Conservation (phyloP, 2,888 invertebrate genomes). For the Phortica magna region DNA sequence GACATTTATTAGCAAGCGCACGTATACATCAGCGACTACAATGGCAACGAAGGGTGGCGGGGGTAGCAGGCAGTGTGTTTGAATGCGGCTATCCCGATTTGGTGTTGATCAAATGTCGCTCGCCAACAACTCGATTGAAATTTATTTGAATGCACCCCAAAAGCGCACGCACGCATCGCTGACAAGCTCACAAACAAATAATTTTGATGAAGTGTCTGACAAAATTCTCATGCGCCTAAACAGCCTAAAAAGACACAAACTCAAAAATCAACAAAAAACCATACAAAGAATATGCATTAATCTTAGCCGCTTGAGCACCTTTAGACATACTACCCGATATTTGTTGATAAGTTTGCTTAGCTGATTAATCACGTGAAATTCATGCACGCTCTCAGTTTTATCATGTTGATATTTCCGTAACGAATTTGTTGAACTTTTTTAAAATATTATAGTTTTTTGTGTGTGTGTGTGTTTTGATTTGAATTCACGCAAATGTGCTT, state of each 20-base stretch:
- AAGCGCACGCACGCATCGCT: slow-evolving; percentile 24
- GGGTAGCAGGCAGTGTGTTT: neutral
- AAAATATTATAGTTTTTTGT: no score
- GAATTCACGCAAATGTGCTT: no score
- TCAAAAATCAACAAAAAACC: neutral
- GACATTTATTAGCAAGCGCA: slow-evolving; percentile 72
- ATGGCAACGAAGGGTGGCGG: slow-evolving; percentile 21
- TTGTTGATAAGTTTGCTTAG: no score
- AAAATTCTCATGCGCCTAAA: slow-evolving; percentile 57
- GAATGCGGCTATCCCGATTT: neutral
- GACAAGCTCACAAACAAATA: slow-evolving; percentile 44
- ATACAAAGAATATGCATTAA: neutral
- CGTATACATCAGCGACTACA: slow-evolving; percentile 65
- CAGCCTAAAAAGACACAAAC: neutral
- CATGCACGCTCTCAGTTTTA: no score
- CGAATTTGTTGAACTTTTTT: no score
- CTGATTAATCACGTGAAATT: no score
- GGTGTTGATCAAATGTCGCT: slow-evolving; percentile 35
- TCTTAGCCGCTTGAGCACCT: neutral
- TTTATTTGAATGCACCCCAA: slow-evolving; percentile 46
- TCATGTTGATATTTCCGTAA: no score
- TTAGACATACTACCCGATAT: no score
- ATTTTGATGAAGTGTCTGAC: slow-evolving; percentile 68
- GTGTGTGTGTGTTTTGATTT: no score
- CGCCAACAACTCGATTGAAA: slow-evolving; percentile 47